Evolutionary conservation across 2,888 invertebrate genomes (phyloP).

Genomic region (Pachycephus smyrnensis): DNA sequence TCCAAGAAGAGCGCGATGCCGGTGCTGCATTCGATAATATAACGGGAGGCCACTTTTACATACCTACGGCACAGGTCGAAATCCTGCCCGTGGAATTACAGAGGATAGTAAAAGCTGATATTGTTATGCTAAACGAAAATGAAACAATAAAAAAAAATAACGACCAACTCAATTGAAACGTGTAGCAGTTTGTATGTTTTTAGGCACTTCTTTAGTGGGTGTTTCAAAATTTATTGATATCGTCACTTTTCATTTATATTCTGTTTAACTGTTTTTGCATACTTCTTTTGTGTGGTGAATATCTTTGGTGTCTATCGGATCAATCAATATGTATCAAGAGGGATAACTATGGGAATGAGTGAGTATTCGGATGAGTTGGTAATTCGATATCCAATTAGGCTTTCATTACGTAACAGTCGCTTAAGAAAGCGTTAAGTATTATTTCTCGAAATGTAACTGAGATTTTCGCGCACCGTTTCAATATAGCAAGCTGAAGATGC

Average conservation of each 20-base stretch:
- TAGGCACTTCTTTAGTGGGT: neutral
- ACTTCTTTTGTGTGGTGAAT: neutral
- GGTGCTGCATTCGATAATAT: constrained; percentile 36
- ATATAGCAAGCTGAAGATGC: neutral
- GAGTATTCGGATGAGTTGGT: neutral
- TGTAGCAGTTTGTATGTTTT: neutral
- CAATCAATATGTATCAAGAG: neutral
- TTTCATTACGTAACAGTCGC: neutral
- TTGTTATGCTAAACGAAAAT: neutral
- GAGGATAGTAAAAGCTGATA: neutral
- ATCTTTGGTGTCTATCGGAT: neutral
- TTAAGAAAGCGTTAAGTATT: neutral
- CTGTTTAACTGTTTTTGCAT: neutral
- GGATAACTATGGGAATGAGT: neutral
- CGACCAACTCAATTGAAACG: neutral
- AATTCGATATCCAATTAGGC: neutral
- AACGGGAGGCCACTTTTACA: constrained; percentile 22
- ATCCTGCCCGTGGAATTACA: neutral
- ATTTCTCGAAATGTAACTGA: neutral
- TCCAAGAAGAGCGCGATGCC: constrained; percentile 47
- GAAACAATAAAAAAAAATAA: neutral
- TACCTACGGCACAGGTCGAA: neutral
- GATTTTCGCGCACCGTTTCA: neutral
- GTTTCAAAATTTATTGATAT: neutral
- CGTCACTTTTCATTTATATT: neutral